Base-by-base conservation (phyloP, 1,140 invertebrate species). In the Drosophila ogumai region DNA sequence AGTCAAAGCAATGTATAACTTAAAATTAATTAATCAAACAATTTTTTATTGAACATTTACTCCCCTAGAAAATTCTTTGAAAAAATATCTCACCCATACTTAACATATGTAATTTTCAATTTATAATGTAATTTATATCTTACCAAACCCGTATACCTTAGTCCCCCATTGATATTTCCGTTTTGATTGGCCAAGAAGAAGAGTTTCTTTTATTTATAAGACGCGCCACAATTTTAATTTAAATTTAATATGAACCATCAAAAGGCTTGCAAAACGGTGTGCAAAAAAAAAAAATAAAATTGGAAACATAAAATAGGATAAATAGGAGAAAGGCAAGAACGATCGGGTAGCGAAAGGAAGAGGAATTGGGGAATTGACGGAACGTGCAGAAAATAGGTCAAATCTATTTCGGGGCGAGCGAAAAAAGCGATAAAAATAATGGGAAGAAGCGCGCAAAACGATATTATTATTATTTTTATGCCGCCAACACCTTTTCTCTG, bases 341-440 rank as follows among this genome's bases (percentile, higher is more conserved):
- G 47, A 50, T 50, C 47, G 22, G 49, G 38, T 52, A 38, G 41
- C 28, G 38, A 65, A 52, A 79, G 32, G 59, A 5, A 22, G 47
- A 60, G 44, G 46, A 61, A 68, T 68, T 43, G 58, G 66, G 59
- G 46, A 68, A 64, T 68, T 64, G 66, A 68, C 58, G 75, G 36
- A 85, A 81, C 81, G 81, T 85, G 81, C 73, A 38, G 67, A 85
- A 85, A 85, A 85, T 85, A 74, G 81, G 81, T 85, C 81, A 85
- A 85, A 85, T 85, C 81, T 85, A 85, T 85, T 85, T 86, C 47
- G 47, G 67, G 63, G 58, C 44, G 34, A 43, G 59, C 41, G 38
- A 71, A 65, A 63, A 79, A 58, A 46, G 46, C 66, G 60, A 84
- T 85, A 85, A 65, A 85, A 66, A 85, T 76, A 84, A 80, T 75